Evolutionary conservation across 2,113 vertebrate species (phyloP).

Genomic region (Lutjanus erythropterus): DNA sequence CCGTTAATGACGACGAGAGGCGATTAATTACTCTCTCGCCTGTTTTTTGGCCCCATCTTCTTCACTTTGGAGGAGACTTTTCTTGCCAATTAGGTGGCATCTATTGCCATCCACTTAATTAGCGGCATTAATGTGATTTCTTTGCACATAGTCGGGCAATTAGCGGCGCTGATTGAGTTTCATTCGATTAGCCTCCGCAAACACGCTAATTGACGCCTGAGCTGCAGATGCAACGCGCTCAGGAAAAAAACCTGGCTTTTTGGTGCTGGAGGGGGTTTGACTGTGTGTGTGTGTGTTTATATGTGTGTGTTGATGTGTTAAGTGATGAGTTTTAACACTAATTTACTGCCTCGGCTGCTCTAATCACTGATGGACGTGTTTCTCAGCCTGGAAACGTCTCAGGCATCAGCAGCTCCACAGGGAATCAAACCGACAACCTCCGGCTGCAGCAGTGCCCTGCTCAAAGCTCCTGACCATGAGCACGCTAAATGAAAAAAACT

Average conservation of each 20-base stretch:
- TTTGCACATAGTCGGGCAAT: conserved; percentile 98
- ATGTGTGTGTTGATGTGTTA: conserved; percentile 70
- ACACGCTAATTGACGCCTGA: conserved; percentile 96
- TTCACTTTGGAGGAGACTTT: conserved; percentile 43
- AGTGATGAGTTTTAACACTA: conserved; percentile 75
- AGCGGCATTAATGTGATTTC: conserved; percentile 99
- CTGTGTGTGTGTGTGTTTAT: conserved; percentile 60
- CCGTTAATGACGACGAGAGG: too few relatives aligned
- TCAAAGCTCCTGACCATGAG: not conserved
- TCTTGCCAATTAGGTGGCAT: conserved; percentile 91
- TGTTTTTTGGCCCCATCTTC: conserved; percentile 17
- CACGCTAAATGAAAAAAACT: too few relatives aligned
- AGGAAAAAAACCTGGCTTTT: conserved; percentile 78
- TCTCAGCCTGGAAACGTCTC: too few relatives aligned
- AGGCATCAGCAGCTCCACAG: not conserved
- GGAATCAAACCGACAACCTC: conserved; percentile 59
- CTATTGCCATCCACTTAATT: conserved; percentile 96
- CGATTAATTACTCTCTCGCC: not conserved
- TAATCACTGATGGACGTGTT: conserved; percentile 66
- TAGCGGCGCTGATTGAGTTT: conserved; percentile 98
- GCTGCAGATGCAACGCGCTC: conserved; percentile 90
- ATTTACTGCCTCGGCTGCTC: conserved; percentile 80
- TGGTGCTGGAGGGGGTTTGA: conserved; percentile 66
- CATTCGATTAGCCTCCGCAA: conserved; percentile 99
- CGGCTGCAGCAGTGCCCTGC: not conserved